Conservation (phyloP, 30 jellyfish, hydroid and myxozoan species). For the Pelagia noctiluca region DNA sequence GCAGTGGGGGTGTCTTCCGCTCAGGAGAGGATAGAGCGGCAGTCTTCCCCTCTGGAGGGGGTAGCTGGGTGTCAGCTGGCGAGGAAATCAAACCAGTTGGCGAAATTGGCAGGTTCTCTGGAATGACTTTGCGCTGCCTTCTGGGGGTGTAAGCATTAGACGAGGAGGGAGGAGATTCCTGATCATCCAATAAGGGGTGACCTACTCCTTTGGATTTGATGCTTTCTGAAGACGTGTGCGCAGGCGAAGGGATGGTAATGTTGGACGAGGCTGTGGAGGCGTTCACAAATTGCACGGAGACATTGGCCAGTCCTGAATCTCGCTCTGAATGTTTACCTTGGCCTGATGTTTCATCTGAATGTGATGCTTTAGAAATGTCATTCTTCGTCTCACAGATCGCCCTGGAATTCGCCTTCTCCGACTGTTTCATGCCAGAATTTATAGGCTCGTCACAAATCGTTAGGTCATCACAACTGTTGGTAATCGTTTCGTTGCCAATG, state of each 20-base stretch:
- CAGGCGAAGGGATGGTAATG: not conserved
- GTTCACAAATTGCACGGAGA: conserved; percentile 10
- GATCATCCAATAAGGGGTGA: too few species aligned
- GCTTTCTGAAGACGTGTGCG: not conserved
- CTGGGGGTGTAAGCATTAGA: conserved; percentile 47
- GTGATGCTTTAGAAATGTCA: too few species aligned
- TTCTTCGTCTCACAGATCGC: too few species aligned
- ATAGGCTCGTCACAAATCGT: conserved; percentile 44
- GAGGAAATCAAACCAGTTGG: conserved; percentile 25
- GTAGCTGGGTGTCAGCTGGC: not conserved
- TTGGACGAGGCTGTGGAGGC: conserved; percentile 12
- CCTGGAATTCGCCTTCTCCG: not conserved
- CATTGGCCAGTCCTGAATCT: conserved; percentile 14
- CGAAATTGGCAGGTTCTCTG: conserved; percentile 44
- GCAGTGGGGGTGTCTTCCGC: too few species aligned
- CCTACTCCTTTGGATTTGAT: too few species aligned
- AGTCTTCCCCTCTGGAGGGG: not conserved
- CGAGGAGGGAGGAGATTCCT: too few species aligned
- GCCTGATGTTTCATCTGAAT: too few species aligned
- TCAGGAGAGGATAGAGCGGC: not conserved
- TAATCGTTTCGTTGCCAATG: conserved; percentile 50
- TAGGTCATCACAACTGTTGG: conserved; percentile 51
- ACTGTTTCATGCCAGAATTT: conserved; percentile 6
- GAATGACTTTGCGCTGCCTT: conserved; percentile 21
- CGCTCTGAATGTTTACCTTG: too few species aligned